phyloP scores from a whole-genome alignment of 2,797 vertebrate genomes.

The Melopsittacus undulatus region DNA sequence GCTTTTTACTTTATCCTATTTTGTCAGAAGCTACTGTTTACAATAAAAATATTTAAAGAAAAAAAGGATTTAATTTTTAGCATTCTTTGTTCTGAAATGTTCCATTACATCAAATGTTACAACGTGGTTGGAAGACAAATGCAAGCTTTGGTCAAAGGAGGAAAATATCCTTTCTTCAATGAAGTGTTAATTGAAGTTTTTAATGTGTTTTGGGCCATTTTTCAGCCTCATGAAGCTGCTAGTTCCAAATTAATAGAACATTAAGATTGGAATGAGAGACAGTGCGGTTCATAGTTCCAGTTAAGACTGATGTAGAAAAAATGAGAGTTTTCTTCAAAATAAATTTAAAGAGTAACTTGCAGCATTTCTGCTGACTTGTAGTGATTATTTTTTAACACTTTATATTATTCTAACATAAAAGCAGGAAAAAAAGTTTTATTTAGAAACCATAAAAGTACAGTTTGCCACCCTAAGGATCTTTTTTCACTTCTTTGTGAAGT shows the following conservation, averaged over 20 bases:
- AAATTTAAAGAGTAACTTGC: background rate
- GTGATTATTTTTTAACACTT: background rate
- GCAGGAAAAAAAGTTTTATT: accelerated
- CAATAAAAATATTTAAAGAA: background rate
- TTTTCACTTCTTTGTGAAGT: background rate
- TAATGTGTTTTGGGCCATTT: background rate
- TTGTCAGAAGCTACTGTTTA: constrained; percentile 59
- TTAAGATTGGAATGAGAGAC: background rate
- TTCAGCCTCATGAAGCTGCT: background rate
- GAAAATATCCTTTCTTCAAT: background rate
- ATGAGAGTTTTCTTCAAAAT: background rate
- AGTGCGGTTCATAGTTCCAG: background rate
- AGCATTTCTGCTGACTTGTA: background rate
- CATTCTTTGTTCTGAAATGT: background rate
- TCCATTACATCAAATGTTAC: background rate
- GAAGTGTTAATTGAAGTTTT: background rate
- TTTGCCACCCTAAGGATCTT: background rate
- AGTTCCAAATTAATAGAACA: background rate
- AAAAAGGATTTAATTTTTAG: background rate
- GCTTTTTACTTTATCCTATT: constrained; percentile 18
- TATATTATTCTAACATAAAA: background rate
- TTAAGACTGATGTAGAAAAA: background rate
- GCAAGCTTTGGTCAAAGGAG: background rate
- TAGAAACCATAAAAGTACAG: background rate
- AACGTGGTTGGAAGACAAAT: background rate